Evolutionary conservation across 2,113 vertebrate species (phyloP).

Genomic region (Aptenodytes forsteri): DNA sequence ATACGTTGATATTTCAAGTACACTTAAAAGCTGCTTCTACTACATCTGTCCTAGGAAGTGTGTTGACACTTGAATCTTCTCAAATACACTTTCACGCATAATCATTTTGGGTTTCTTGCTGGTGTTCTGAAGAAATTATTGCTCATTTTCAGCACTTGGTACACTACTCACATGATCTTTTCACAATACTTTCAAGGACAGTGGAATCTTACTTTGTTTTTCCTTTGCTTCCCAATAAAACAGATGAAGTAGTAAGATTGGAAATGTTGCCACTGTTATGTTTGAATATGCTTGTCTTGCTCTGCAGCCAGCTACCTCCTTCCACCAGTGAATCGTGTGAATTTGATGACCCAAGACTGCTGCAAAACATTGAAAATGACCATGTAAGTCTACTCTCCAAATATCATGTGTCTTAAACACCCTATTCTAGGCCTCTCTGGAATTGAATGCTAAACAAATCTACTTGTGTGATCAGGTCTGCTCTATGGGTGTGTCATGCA

Average conservation of each 20-base stretch:
- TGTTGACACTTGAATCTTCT: not conserved
- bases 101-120: not conserved
- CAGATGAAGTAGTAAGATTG: not conserved
- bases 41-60: not conserved
- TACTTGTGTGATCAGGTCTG: not conserved
- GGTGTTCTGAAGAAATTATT: not conserved
- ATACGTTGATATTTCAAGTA: not conserved
- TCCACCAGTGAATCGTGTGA: constrained; percentile 86
- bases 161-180: not conserved
- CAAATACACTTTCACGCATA: not conserved
- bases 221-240: not conserved
- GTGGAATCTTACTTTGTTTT: not conserved
- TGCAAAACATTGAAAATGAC: constrained; percentile 91
- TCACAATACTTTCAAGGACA: not conserved
- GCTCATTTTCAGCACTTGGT: not conserved
- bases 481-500: not conserved
- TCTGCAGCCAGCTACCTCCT: constrained; percentile 85
- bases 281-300: constrained; percentile 13
- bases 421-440: not conserved
- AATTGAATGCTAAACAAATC: not conserved
- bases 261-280: not conserved
- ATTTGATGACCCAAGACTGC: constrained; percentile 92
- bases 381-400: constrained; percentile 80
- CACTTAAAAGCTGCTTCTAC: not conserved
- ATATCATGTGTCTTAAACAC: not conserved